Percentiles rank a stretch among this genome's conserved stretches.
Evolutionary conservation across 2,113 vertebrate species (phyloP).

Genomic region (Xyliphius kryptos): DNA sequence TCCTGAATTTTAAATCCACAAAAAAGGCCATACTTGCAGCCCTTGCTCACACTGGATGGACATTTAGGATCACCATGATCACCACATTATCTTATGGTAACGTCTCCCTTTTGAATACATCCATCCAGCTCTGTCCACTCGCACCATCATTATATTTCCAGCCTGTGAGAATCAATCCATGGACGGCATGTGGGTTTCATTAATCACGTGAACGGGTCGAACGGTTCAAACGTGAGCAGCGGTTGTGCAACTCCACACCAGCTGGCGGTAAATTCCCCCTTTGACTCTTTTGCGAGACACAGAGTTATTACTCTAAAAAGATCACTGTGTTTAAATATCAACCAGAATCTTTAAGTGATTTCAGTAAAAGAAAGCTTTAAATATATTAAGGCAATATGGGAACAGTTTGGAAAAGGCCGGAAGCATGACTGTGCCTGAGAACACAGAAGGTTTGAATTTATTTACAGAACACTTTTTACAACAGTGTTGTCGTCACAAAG

Average conservation of each 20-base stretch:
- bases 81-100: background rate
- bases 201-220: background rate
- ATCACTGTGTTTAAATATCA: background rate
- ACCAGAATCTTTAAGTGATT: too few relatives aligned
- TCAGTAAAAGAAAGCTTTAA: too few relatives aligned
- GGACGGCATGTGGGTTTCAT: background rate
- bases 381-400: too few relatives aligned
- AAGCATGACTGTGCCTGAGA: too few relatives aligned
- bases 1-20: too few relatives aligned
- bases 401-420: too few relatives aligned
- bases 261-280: conserved; percentile 11
- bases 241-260: background rate
- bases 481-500: too few relatives aligned
- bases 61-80: too few relatives aligned
- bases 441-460: too few relatives aligned
- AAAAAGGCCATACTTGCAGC: too few relatives aligned
- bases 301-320: conserved; percentile 7
- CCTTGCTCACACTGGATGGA: too few relatives aligned
- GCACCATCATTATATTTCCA: background rate
- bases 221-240: background rate
- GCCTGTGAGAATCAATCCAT: background rate
- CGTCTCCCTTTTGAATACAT: background rate
- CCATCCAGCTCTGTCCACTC: background rate
- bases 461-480: too few relatives aligned
- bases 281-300: conserved; percentile 12